Evolutionary conservation across 2,888 invertebrate species (phyloP), one percentile per base, ranked within the genome.

Genomic region (Cheilosia grossa): DNA sequence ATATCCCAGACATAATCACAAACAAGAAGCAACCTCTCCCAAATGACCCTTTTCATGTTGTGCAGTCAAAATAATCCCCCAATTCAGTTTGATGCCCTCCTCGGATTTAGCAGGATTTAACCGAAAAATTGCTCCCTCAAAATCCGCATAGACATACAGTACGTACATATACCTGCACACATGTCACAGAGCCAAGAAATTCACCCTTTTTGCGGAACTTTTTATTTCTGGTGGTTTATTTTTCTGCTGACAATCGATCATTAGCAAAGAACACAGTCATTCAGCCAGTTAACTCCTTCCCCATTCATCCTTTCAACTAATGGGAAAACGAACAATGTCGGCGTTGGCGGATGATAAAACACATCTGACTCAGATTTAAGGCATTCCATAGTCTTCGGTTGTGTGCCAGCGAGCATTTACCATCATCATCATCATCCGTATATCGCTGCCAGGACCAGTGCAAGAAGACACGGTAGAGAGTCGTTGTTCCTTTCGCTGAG

Each of bases 301-400:
- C 40, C 49, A 54, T 64, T 61, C 44, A 42, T 78, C 67, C 44
- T 21, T 66, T 37, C 75, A 49, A 44, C 56, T 85, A 85, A 85
- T 85, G 81, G 72, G 21, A 17, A 81, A 85, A 67, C 75, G 81
- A 85, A 85, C 77, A 81, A 79, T 73, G 67, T 67, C 77, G 66
- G 66, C 64, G 85, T 75, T 80, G 81, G 75, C 67, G 72, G 72
- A 85, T 85, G 85, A 85, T 85, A 81, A 85, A 85, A 77, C 44
- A 75, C 81, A 73, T 17, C 81, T 77, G 67, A 81, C 77, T 81
- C 72, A 85, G 81, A 85, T 85, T 85, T 85, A 72, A 66, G 58
- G 67, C 74, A 85, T 85, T 80, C 70, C 75, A 27, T 49, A 54
- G 47, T 47, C 42, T 51, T 64, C 7, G 63, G 51, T 49, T 53